These are phyloP conservation scores for Siniperca scherzeri DNA, from an alignment of 2,797 vertebrate genomes.

Conservation along the genomic window DNA sequence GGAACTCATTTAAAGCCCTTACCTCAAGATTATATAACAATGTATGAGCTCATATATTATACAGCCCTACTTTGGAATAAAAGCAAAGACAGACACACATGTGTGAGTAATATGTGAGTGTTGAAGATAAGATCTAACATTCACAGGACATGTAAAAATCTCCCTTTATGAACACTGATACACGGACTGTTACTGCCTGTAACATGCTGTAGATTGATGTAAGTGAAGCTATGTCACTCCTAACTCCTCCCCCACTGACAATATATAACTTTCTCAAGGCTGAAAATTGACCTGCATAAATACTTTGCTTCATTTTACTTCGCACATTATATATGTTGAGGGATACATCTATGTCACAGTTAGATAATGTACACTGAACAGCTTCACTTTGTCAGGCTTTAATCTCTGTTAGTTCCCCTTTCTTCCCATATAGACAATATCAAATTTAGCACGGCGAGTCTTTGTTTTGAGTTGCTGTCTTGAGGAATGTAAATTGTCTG, in stretches of 20 bases:
- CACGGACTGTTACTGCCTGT: not conserved
- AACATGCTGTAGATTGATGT: not conserved
- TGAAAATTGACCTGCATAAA: constrained; percentile 37
- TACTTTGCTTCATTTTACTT: constrained; percentile 35
- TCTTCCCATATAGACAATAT: constrained; percentile 43
- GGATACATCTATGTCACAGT: constrained; percentile 37
- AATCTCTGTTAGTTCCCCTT: constrained; percentile 45
- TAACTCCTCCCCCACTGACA: not conserved
- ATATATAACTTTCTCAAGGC: constrained; percentile 8
- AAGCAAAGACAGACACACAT: constrained; percentile 19
- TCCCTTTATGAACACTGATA: constrained; percentile 6
- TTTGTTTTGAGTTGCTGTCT: constrained; percentile 67
- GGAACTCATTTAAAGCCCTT: constrained; percentile 41
- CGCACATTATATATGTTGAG: constrained; percentile 16
- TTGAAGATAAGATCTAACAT: constrained; percentile 35
- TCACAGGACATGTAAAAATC: constrained; percentile 18
- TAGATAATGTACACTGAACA: constrained; percentile 39
- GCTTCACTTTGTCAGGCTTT: constrained; percentile 42
- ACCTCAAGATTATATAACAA: constrained; percentile 50
- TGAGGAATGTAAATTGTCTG: constrained; percentile 73
- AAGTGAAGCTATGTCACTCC: not conserved
- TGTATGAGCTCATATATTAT: constrained; percentile 34
- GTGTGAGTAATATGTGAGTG: constrained; percentile 13
- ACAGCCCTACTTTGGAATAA: not conserved
- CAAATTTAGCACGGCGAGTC: constrained; percentile 38